Conservation (phyloP, 2,113 vertebrate species). For the Chiloscyllium plagiosum region DNA sequence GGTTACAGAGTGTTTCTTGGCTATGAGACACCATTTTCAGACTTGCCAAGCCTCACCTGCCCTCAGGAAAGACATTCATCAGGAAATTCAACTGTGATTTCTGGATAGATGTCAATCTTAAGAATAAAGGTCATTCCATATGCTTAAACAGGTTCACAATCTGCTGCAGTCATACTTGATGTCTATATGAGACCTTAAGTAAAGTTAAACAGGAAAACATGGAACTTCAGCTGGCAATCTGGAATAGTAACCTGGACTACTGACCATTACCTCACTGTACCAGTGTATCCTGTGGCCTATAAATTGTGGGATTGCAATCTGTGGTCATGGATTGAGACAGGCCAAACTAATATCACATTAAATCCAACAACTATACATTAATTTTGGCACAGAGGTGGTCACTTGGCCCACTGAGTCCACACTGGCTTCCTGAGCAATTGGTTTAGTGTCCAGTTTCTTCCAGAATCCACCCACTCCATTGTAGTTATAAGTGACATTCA, state of each 20-base stretch:
- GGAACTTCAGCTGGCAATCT: not conserved
- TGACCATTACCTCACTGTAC: not conserved
- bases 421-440: too few relatives aligned
- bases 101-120: not conserved
- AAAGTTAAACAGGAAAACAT: not conserved
- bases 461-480: not conserved
- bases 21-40: not conserved
- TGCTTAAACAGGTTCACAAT: not conserved
- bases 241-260: not conserved
- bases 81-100: not conserved
- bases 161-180: not conserved
- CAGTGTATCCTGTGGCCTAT: not conserved
- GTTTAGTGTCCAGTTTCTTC: too few relatives aligned
- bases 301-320: not conserved
- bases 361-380: not conserved
- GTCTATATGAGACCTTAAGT: not conserved
- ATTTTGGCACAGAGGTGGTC: not conserved
- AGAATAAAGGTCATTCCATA: not conserved
- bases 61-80: slow-evolving; percentile 1
- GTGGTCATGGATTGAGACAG: not conserved
- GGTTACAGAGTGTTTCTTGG: not conserved
- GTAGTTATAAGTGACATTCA: too few relatives aligned
- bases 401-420: not conserved
- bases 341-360: not conserved
- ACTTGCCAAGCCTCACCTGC: not conserved